Percentiles rank a stretch among this genome's conserved stretches.
Conservation (phyloP, 1,140 invertebrate species). For the Gyrodactylus bullatarudis region DNA sequence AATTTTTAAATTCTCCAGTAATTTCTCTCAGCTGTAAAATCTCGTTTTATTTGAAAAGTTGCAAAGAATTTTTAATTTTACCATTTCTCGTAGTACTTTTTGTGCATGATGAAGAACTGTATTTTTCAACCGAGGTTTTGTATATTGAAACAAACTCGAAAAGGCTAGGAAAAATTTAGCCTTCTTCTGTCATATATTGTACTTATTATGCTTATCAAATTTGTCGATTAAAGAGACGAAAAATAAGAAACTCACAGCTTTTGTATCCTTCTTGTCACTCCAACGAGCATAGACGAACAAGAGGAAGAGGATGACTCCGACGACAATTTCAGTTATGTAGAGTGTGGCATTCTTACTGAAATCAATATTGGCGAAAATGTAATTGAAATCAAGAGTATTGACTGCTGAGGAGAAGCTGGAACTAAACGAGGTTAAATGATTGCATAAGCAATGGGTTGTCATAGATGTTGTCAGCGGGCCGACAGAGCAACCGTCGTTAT, state of each 20-base stretch:
- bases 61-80: too few species aligned
- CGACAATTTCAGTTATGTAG: constrained; percentile 24
- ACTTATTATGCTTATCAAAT: too few species aligned
- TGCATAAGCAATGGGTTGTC: constrained; percentile 13
- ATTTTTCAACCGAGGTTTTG: too few species aligned
- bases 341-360: constrained; percentile 26
- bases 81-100: too few species aligned
- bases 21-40: too few species aligned
- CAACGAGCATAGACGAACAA: constrained; percentile 17
- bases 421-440: constrained; percentile 19
- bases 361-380: constrained; percentile 20
- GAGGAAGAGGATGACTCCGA: constrained; percentile 19
- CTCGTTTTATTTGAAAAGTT: too few species aligned
- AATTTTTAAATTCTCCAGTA: too few species aligned
- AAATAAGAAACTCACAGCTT: background rate
- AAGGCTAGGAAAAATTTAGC: too few species aligned
- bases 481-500: background rate
- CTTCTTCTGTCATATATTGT: too few species aligned
- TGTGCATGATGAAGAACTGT: too few species aligned
- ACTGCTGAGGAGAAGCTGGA: constrained; percentile 18
- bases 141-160: too few species aligned
- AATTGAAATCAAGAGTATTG: constrained; percentile 20
- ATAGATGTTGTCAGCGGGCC: constrained; percentile 9
- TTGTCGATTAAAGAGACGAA: background rate
- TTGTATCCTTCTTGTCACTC: constrained; percentile 2